Evolutionary conservation across 2,113 vertebrate species (phyloP).

Genomic region (Leucosticte australis): DNA sequence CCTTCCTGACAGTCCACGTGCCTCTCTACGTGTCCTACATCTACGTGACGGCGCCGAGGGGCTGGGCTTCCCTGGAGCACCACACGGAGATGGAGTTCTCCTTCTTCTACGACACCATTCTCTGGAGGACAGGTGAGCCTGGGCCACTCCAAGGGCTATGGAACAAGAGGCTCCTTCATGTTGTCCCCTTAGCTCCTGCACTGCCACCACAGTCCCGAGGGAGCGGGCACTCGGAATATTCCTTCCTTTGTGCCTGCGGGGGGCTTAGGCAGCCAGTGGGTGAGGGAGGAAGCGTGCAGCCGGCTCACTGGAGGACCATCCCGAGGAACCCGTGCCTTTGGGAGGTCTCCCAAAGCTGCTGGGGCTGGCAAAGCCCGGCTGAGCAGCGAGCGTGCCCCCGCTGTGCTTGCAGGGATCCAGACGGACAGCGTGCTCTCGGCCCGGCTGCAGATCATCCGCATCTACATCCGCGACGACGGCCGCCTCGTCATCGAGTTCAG

Average conservation of each 20-base stretch:
- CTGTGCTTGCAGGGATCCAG: conserved; percentile 86
- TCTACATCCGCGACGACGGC: conserved; percentile 95
- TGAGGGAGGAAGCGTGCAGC: accelerated
- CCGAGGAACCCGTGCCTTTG: not conserved
- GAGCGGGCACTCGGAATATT: accelerated
- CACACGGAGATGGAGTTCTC: conserved; percentile 99
- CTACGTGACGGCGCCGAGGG: conserved; percentile 92
- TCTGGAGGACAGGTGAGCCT: conserved; percentile 90
- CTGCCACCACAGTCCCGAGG: not conserved
- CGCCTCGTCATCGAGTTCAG: conserved; percentile 97
- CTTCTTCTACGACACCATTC: conserved; percentile 97
- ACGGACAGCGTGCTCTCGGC: conserved; percentile 96
- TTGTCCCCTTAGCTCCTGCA: not conserved
- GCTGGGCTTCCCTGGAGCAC: conserved; percentile 97
- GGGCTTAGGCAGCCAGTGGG: not conserved
- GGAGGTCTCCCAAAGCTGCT: not conserved
- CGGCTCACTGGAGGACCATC: not conserved
- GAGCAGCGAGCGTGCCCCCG: accelerated
- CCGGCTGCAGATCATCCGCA: conserved; percentile 93
- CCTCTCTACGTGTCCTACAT: conserved; percentile 97
- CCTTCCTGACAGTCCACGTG: conserved; percentile 94
- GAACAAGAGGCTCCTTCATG: not conserved
- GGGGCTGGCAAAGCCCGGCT: not conserved
- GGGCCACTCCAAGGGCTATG: accelerated
- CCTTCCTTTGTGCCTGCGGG: not conserved